phyloP scores from a whole-genome alignment of 2,888 invertebrate species.

The Archips xylosteana region DNA sequence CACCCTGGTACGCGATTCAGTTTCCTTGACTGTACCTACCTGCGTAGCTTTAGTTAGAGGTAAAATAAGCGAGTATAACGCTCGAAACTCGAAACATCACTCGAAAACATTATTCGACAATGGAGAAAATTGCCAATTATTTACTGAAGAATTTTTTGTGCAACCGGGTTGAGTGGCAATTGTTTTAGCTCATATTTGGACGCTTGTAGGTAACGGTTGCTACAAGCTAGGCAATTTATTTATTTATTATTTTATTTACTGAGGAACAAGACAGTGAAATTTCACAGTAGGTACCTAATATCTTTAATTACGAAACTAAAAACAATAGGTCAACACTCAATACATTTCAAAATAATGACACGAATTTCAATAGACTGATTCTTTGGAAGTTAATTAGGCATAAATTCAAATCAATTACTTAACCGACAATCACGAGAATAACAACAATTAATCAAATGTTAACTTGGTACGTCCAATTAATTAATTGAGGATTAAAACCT shows the following conservation, averaged over 20 bases:
- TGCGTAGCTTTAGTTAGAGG: no score
- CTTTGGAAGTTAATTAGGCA: not conserved
- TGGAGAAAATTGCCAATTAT: no score
- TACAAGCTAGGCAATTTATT: not conserved
- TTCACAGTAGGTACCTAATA: not conserved
- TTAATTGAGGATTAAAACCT: constrained; percentile 34
- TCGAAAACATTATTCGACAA: no score
- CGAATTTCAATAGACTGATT: constrained; percentile 14
- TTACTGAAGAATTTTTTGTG: not conserved
- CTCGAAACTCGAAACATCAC: no score
- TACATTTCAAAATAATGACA: not conserved
- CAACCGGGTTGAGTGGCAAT: not conserved
- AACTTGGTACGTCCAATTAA: constrained; percentile 35
- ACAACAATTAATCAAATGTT: constrained; percentile 41
- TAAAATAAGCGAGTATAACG: no score
- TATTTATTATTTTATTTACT: not conserved
- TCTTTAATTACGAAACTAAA: not conserved
- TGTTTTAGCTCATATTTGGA: not conserved
- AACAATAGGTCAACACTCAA: not conserved
- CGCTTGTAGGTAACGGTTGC: not conserved
- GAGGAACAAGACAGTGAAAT: not conserved
- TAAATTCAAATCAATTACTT: constrained; percentile 34
- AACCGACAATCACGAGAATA: constrained; percentile 21
- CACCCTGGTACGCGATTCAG: no score
- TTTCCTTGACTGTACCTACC: no score